phyloP scores from a whole-genome alignment of 2,113 vertebrate species.

The Cryptotis parvus region DNA sequence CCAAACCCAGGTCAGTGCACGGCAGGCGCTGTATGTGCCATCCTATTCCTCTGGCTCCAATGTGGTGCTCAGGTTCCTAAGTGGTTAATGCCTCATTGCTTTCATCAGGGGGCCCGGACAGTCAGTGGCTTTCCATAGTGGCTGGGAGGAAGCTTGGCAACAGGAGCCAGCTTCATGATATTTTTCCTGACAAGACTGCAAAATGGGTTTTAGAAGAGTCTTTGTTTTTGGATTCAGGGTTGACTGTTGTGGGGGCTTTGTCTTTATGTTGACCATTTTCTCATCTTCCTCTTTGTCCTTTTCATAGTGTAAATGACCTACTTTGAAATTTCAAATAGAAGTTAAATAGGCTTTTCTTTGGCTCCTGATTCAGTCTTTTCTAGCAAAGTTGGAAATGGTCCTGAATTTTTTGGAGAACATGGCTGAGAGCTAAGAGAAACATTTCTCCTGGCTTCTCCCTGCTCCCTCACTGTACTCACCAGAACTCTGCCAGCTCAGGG shows the following conservation, averaged over 20 bases:
- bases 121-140: conserved; percentile 63
- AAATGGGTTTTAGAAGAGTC: background rate
- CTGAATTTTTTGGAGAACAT: conserved; percentile 61
- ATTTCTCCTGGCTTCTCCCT: background rate
- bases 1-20: too few species aligned
- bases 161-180: conserved; percentile 36
- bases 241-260: background rate
- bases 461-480: too few species aligned
- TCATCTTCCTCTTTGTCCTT: conserved; percentile 53
- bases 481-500: too few species aligned
- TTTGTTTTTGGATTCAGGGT: background rate
- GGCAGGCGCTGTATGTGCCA: too few species aligned
- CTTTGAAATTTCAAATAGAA: conserved; percentile 81
- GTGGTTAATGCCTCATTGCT: conserved; percentile 48
- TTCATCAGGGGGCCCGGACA: too few species aligned
- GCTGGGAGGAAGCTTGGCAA: conserved; percentile 50
- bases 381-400: conserved; percentile 72
- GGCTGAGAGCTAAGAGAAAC: background rate
- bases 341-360: conserved; percentile 80
- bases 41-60: too few species aligned
- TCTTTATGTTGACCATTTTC: conserved; percentile 55
- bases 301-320: conserved; percentile 76
- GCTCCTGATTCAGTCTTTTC: conserved; percentile 70
- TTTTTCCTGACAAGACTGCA: conserved; percentile 8
- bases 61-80: background rate